A percentile compares a stretch with the other conserved stretches of the same genome.
phyloP scores from a whole-genome alignment of 2,113 vertebrate species.

The Lampris incognitus region DNA sequence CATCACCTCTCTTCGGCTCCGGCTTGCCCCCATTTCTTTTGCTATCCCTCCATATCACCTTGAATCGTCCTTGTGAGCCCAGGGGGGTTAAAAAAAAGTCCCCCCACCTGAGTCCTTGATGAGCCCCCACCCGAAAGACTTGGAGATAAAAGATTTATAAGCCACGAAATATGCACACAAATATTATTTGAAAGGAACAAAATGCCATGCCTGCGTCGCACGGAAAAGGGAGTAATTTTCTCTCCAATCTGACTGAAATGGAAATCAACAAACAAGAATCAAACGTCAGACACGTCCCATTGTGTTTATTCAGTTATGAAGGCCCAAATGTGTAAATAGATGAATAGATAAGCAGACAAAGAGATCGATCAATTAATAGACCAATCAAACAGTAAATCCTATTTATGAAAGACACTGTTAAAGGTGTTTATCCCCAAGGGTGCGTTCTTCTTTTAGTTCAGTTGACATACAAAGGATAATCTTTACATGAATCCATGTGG shows the following conservation, averaged over 20 bases:
- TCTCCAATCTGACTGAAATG: not conserved
- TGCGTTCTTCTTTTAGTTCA: conserved; percentile 7
- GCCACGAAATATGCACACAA: conserved; percentile 6
- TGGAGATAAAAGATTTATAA: conserved; percentile 36
- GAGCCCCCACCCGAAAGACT: conserved; percentile 24
- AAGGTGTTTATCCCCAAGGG: not conserved
- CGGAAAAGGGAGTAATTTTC: not conserved
- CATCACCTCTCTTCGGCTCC: not conserved
- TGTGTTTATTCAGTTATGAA: not conserved
- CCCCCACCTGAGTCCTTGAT: not conserved
- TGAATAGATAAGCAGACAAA: not conserved
- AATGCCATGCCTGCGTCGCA: not conserved
- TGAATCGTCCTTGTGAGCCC: not conserved
- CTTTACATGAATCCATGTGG: conserved; percentile 13
- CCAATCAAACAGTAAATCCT: not conserved
- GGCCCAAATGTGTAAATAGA: not conserved
- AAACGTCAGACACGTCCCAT: not conserved
- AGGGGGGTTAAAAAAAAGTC: not conserved
- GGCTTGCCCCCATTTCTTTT: not conserved
- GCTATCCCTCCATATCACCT: not conserved
- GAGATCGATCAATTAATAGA: no score
- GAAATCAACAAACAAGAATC: conserved; percentile 17
- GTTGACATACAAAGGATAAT: conserved; percentile 32
- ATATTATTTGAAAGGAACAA: not conserved
- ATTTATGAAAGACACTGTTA: not conserved